Conservation (phyloP, 2,797 vertebrate species). For the Salmo trutta region DNA sequence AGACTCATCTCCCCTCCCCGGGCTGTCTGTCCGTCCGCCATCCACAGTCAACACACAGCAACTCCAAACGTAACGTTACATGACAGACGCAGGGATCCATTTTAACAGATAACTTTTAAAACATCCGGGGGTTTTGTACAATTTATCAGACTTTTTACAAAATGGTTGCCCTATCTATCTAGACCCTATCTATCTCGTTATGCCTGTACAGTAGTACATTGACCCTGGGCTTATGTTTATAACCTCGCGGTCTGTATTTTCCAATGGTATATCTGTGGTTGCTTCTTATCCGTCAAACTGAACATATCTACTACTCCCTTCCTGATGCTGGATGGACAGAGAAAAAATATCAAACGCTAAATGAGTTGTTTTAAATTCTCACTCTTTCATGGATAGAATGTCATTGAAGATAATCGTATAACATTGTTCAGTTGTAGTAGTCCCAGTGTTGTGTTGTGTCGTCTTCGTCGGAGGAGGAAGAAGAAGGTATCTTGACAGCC, state of each 20-base stretch:
- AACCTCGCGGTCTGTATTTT: not conserved
- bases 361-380: not conserved
- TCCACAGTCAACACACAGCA: not conserved
- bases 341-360: too few relatives aligned
- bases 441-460: not conserved
- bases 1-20: conserved; percentile 4
- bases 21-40: not conserved
- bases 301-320: too few relatives aligned
- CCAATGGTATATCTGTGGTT: not conserved
- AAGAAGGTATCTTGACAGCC: not conserved
- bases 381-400: not conserved
- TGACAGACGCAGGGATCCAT: not conserved
- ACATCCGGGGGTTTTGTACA: not conserved
- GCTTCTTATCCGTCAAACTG: not conserved
- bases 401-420: not conserved
- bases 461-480: not conserved
- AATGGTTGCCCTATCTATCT: too few relatives aligned
- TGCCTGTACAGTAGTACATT: too few relatives aligned
- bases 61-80: not conserved
- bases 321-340: too few relatives aligned
- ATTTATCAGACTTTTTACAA: too few relatives aligned
- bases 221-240: not conserved
- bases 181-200: too few relatives aligned
- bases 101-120: not conserved
- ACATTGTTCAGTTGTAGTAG: not conserved